Base-by-base conservation (phyloP, 2,888 invertebrate genomes). In the Trichogramma evanescens region DNA sequence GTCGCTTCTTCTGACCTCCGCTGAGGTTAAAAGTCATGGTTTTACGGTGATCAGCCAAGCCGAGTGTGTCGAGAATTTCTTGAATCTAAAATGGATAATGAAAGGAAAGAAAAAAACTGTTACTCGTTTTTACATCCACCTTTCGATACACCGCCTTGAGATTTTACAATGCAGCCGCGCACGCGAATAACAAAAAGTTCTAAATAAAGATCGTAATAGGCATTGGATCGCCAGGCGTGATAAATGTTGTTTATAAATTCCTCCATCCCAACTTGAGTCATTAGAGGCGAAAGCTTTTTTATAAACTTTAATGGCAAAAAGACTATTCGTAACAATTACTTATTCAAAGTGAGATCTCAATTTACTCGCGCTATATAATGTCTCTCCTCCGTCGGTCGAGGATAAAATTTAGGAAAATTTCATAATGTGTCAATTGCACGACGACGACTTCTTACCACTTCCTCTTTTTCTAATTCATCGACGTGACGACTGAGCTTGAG, bases 1-100 rank as follows among this genome's bases (percentile, higher is more conserved):
- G 84, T 68, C 96, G 88, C 75, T 96, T 96, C 79, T 95, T 91
- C 77, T 96, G 95, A 1, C 96, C 96, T 38, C 96, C 96, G 0
- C 95, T 95, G 54, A 96, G 83, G 74, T 93, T 93, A 65, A 88
- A 88, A 10, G 95, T 93, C 86, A 94, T 88, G 1, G 95, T 96
- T 73, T 87, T 87, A 71, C 89, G 86, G 77, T 94, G 92, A 66
- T 95, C 94, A 1, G 88, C 84, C 45, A 96, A 81, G 58, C 94
- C 91, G 7, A 96, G 82, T 0, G 93, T 94, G 72, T 93, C 89
- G 65, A 96, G 82, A 73, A 96, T 95, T 77, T 95, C 94, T 78
- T 89, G 87, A 66, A 95, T 94, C 95, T 95, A 78, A 38, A 54
- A 41, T 53, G 42, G 39, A 13, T 9, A 4, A 9, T 55, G 52